Evolutionary conservation across 2,888 invertebrate genomes (phyloP), one percentile per base, ranked within the genome.

Genomic region (Tubulanus polymorphus): DNA sequence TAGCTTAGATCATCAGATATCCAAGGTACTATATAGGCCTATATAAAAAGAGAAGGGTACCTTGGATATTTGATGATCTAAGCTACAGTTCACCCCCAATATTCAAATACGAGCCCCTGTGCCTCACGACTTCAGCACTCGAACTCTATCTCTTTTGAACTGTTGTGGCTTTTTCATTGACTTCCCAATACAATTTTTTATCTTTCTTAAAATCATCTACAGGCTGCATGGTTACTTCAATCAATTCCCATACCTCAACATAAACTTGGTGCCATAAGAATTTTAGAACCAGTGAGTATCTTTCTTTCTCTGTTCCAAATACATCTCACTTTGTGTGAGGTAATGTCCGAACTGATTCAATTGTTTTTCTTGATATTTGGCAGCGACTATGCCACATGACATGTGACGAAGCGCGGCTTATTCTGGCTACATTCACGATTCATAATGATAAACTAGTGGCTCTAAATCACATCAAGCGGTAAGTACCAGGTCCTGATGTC

Each of bases 381-480:
- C 68, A 79, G 79, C 66, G 75, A 60, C 56, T 79, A 15, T 70
- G 72, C 61, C 65, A 71, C 6, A 78, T 79, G 76, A 67, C 71
- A 27, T 76, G 77, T 60, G 65, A 70, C 54, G 76, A 78, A 49
- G 76, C 74, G 3, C 63, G 75, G 53, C 67, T 71, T 20, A 73
- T 79, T 27, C 66, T 79, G 48, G 67, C 68, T 47, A 66, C 74
- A 26, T 65, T 78, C 37, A 69, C 65, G 41, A 69, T 79, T 27
- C 73, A 74, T 35, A 76, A 74, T 62, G 79, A 79, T 63, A 73
- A 72, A 59, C 64, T 78, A 3, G 65, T 68, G 48, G 76, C 71
- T 15, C 64, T 79, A 26, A 69, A 77, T 50, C 72, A 71, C 54
- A 61, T 78, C 25, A 79, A 79, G 66, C 70, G 76, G 78, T 78